Evolutionary conservation across 2,797 vertebrate species (phyloP).

Genomic region (Danio aesculapii): DNA sequence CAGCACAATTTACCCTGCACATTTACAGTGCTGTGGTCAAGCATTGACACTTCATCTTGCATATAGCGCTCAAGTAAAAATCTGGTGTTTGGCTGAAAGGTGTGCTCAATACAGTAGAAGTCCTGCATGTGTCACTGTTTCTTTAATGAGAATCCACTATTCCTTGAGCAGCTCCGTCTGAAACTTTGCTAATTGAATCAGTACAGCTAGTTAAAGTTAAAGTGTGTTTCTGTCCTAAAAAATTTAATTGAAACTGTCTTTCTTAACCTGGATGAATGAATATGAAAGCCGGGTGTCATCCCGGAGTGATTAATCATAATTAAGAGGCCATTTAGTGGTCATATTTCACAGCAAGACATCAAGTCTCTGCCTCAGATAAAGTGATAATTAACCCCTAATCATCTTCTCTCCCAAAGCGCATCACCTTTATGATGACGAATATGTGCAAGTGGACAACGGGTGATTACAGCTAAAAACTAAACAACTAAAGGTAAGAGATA

Average conservation of each 20-base stretch:
- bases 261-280: conserved; percentile 44
- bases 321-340: conserved; percentile 51
- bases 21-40: neutral
- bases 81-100: neutral
- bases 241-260: conserved; percentile 40
- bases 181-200: conserved; percentile 5
- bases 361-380: conserved; percentile 49
- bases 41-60: neutral
- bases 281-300: conserved; percentile 43
- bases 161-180: neutral
- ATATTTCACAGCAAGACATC: conserved; percentile 51
- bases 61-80: neutral
- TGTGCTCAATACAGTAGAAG: neutral
- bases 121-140: neutral
- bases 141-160: neutral
- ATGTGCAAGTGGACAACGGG: conserved; percentile 27
- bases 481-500: conserved; percentile 13
- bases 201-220: conserved; percentile 19
- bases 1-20: neutral
- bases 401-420: conserved; percentile 45
- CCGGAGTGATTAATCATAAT: conserved; percentile 60
- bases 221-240: conserved; percentile 26
- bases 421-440: conserved; percentile 49
- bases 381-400: conserved; percentile 59
- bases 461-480: neutral